These are phyloP conservation scores for Notospermus geniculatus DNA, from an alignment of 1,140 invertebrate species.

Conservation along the genomic window DNA sequence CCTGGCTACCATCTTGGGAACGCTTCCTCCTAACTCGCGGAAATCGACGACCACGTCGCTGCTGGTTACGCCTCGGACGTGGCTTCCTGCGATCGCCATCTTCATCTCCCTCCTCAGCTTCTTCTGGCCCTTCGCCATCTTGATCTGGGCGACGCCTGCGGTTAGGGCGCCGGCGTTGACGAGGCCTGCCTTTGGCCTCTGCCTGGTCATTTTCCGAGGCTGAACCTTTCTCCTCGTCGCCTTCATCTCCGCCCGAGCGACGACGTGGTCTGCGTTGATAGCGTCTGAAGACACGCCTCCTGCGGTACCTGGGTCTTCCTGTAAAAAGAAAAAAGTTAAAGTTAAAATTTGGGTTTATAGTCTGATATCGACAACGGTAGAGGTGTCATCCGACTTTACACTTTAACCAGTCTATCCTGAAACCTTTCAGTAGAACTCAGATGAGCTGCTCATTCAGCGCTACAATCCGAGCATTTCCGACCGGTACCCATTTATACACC, in stretches of 20 bases:
- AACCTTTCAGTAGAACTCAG: no score
- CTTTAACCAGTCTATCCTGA: no score
- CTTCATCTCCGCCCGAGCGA: constrained; percentile 1
- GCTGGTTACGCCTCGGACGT: constrained; percentile 16
- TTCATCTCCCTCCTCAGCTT: constrained; percentile 25
- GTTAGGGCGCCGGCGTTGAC: constrained; percentile 24
- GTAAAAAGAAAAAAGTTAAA: no score
- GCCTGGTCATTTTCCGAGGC: constrained; percentile 27
- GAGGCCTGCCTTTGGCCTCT: constrained; percentile 23
- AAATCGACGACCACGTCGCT: constrained; percentile 10
- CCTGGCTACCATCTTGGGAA: constrained; percentile 1
- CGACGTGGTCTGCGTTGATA: no score
- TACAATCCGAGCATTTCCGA: no score
- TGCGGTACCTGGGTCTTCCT: no score
- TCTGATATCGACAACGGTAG: no score
- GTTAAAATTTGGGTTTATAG: no score
- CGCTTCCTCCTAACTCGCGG: constrained; percentile 13
- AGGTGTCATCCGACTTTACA: no score
- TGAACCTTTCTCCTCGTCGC: constrained; percentile 13
- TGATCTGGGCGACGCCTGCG: constrained; percentile 26
- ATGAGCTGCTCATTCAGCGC: no score
- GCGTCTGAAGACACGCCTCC: no score
- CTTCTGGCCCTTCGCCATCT: constrained; percentile 24
- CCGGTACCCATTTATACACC: no score
- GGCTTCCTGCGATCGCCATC: constrained; percentile 12